Conservation (phyloP, 2,113 vertebrate species). For the Nothobranchius furzeri region DNA sequence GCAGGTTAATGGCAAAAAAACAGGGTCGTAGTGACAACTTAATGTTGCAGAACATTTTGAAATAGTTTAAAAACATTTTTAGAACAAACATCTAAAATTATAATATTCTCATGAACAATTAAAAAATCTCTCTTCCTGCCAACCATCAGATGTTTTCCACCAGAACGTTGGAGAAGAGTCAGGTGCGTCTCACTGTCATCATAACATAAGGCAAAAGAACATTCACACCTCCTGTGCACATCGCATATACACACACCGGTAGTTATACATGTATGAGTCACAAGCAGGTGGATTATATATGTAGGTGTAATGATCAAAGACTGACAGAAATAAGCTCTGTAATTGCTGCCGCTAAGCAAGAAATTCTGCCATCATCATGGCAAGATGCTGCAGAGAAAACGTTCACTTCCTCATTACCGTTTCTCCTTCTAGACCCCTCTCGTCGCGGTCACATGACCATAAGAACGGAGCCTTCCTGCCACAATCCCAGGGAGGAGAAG, state of each 20-base stretch:
- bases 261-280: slow-evolving; percentile 4
- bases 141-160: slow-evolving; percentile 26
- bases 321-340: background rate
- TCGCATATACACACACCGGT: background rate
- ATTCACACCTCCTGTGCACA: slow-evolving; percentile 42
- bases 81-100: background rate
- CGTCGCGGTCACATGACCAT: slow-evolving; percentile 20
- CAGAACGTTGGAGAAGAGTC: slow-evolving; percentile 21
- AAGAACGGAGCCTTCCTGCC: slow-evolving; percentile 22
- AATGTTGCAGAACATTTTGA: background rate
- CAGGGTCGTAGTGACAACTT: background rate
- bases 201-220: slow-evolving; percentile 40
- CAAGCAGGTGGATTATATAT: slow-evolving; percentile 33
- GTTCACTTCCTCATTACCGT: slow-evolving; percentile 2
- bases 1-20: background rate
- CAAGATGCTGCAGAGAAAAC: background rate
- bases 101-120: background rate
- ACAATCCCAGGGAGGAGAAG: slow-evolving; percentile 28
- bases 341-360: background rate
- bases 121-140: background rate
- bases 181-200: slow-evolving; percentile 18
- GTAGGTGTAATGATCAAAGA: background rate
- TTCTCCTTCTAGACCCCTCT: background rate
- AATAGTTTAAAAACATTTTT: background rate
- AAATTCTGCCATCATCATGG: too few relatives aligned